A percentile compares a stretch with the other conserved stretches of the same genome.
Evolutionary conservation across 2,888 invertebrate genomes (phyloP).

Genomic region (Villa cingulata): DNA sequence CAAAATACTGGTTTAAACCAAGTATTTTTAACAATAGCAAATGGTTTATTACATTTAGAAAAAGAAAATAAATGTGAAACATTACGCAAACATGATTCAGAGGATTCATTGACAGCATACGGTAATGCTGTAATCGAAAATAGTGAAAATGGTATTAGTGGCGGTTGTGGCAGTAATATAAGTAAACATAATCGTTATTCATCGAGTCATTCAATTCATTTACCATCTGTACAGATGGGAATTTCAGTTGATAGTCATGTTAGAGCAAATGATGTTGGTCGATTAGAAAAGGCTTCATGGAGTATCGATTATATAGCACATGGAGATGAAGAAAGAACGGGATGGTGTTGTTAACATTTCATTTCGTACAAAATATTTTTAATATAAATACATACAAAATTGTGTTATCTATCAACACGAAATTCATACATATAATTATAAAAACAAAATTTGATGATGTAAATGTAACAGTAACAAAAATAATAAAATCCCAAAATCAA

Average conservation of each 20-base stretch:
- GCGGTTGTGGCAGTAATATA: not conserved
- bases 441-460: no score
- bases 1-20: conserved; percentile 63
- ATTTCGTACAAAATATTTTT: no score
- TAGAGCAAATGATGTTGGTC: conserved; percentile 48
- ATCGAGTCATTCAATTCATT: conserved; percentile 21
- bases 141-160: not conserved
- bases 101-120: conserved; percentile 35
- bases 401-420: no score
- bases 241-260: conserved; percentile 41
- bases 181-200: not conserved
- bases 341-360: conserved; percentile 51
- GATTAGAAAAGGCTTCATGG: conserved; percentile 49
- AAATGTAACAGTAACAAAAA: no score
- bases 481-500: no score
- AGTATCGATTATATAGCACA: conserved; percentile 53
- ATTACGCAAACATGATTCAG: conserved; percentile 48
- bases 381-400: no score
- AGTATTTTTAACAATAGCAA: conserved; percentile 54
- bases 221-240: conserved; percentile 31
- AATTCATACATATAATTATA: no score
- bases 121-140: conserved; percentile 3
- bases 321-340: conserved; percentile 45
- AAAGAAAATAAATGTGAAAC: conserved; percentile 39
- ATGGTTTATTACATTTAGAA: conserved; percentile 45